Conservation (phyloP, 1,140 invertebrate species). For the Phocides pigmalion region DNA sequence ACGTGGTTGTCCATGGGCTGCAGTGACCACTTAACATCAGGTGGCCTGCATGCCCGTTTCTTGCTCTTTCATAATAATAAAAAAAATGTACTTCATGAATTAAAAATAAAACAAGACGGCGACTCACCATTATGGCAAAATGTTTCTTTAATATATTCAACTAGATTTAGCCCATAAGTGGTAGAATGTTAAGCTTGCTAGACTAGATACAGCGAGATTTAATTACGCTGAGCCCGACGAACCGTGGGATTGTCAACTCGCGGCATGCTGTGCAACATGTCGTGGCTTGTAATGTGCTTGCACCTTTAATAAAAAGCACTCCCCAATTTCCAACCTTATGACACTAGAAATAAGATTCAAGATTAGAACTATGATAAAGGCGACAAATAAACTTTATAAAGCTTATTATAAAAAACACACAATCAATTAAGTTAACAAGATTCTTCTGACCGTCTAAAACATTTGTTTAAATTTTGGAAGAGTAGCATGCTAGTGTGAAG, state of each 20-base stretch:
- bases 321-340: neutral
- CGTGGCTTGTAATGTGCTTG: neutral
- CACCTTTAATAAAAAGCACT: neutral
- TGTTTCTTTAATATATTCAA: too few species aligned
- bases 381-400: neutral
- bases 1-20: too few species aligned
- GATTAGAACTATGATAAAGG: neutral
- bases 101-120: too few species aligned
- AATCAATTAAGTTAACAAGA: too few species aligned
- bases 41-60: too few species aligned
- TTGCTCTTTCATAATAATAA: too few species aligned
- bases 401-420: neutral
- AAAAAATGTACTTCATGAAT: too few species aligned
- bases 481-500: too few species aligned
- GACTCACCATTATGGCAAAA: too few species aligned
- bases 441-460: too few species aligned
- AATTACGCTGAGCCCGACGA: constrained; percentile 56
- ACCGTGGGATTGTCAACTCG: constrained; percentile 59
- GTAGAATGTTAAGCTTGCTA: constrained; percentile 6
- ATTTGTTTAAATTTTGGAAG: too few species aligned
- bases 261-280: constrained; percentile 27
- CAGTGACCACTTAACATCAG: too few species aligned
- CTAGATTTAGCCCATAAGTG: neutral
- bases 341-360: neutral
- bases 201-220: constrained; percentile 43